Conservation (phyloP, 2,888 invertebrate species). For the Erannis defoliaria region DNA sequence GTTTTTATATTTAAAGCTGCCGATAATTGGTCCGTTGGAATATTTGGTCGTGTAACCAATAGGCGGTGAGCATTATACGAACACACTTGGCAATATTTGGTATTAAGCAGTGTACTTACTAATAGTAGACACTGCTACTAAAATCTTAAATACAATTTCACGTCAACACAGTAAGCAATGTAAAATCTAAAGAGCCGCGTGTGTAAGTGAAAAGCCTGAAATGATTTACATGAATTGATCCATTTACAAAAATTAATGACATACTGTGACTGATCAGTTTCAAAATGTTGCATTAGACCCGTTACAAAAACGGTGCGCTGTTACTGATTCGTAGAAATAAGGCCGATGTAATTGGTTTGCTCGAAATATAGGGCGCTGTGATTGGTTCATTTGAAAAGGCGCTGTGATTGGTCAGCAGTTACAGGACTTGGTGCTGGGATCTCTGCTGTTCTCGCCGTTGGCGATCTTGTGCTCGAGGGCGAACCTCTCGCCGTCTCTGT, state of each 20-base stretch:
- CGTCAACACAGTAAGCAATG: conserved; percentile 23
- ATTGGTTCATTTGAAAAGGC: conserved; percentile 51
- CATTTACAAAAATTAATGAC: background rate
- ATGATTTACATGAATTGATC: background rate
- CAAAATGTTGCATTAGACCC: conserved; percentile 42
- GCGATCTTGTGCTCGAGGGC: conserved; percentile 87
- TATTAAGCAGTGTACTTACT: no score
- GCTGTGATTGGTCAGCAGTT: conserved; percentile 85
- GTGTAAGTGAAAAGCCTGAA: background rate
- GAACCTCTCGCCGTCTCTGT: conserved; percentile 90
- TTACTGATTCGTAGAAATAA: conserved; percentile 20
- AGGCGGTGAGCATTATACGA: conserved; percentile 5
- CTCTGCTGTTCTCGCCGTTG: conserved; percentile 78
- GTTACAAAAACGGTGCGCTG: background rate
- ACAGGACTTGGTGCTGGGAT: conserved; percentile 81
- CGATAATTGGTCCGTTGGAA: conserved; percentile 1
- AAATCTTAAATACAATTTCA: conserved; percentile 17
- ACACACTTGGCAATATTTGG: conserved; percentile 15
- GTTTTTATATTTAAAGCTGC: conserved; percentile 32
- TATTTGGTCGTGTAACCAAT: conserved; percentile 4
- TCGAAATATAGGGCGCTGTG: conserved; percentile 43
- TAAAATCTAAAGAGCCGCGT: conserved; percentile 21
- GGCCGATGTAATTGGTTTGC: conserved; percentile 34
- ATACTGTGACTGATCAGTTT: conserved; percentile 1
- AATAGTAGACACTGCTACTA: conserved; percentile 11